A percentile compares a stretch with the other conserved stretches of the same genome.
These are phyloP conservation scores for Synergus laeviventris DNA, from an alignment of 2,888 invertebrate genomes.

Conservation along the genomic window DNA sequence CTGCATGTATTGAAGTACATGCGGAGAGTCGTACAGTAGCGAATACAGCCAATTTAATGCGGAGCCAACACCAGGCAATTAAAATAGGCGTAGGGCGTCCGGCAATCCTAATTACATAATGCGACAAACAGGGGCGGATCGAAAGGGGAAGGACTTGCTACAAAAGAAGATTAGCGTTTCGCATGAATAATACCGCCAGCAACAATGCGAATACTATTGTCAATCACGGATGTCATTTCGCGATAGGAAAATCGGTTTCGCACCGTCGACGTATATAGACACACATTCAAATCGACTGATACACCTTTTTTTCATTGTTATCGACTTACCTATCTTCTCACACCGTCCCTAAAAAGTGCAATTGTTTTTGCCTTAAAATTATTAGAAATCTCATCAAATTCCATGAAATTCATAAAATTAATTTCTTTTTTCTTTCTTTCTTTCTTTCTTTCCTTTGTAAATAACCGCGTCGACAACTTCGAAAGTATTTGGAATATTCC, in stretches of 20 bases:
- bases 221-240: conserved; percentile 40
- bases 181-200: conserved; percentile 38
- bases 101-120: conserved; percentile 46
- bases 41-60: conserved; percentile 44
- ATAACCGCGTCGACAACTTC: too few species aligned
- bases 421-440: too few species aligned
- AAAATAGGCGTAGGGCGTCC: conserved; percentile 45
- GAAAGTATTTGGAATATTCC: too few species aligned
- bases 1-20: neutral
- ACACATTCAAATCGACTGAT: conserved; percentile 26
- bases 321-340: conserved; percentile 26
- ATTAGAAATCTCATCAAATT: too few species aligned
- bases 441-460: too few species aligned
- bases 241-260: conserved; percentile 40
- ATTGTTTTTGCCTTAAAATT: neutral
- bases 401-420: too few species aligned
- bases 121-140: conserved; percentile 40
- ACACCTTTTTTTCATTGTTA: conserved; percentile 33
- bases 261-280: conserved; percentile 21
- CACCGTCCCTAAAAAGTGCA: neutral
- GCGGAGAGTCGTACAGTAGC: conserved; percentile 4
- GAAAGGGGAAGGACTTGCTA: conserved; percentile 25
- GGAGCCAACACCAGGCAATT: conserved; percentile 46
- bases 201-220: conserved; percentile 40
- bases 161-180: conserved; percentile 42